Conservation (phyloP, 2,113 vertebrate species). For the Poeciliopsis turrubarensis region DNA sequence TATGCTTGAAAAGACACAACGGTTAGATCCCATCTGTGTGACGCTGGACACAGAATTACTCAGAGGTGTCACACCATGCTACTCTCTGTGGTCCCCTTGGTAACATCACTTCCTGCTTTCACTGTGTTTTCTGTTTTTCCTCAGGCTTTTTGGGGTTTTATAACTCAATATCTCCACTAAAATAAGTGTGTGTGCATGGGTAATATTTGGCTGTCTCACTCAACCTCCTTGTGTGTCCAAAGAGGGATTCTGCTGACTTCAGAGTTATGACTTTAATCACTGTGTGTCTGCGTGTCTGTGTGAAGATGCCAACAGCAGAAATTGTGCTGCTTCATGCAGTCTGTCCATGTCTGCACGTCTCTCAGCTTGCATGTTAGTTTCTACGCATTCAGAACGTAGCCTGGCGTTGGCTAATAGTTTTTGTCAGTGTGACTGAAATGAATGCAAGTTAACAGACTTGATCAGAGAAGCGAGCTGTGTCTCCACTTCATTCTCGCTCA, state of each 20-base stretch:
- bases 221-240: constrained; percentile 56
- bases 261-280: constrained; percentile 55
- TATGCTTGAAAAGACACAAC: too few relatives aligned
- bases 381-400: constrained; percentile 5
- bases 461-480: too few relatives aligned
- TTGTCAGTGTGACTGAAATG: constrained; percentile 66
- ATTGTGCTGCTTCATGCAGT: constrained; percentile 15
- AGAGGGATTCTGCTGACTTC: constrained; percentile 65
- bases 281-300: background rate
- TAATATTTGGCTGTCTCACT: constrained; percentile 54
- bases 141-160: constrained; percentile 19
- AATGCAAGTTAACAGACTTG: constrained; percentile 10
- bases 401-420: constrained; percentile 44
- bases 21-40: background rate
- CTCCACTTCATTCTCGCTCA: too few relatives aligned
- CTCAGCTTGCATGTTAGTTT: background rate
- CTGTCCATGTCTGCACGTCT: constrained; percentile 38
- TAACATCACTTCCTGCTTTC: constrained; percentile 24
- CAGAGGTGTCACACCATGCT: background rate
- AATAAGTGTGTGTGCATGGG: constrained; percentile 18
- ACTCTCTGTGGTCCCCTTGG: constrained; percentile 12
- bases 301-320: constrained; percentile 9
- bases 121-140: constrained; percentile 11
- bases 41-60: background rate
- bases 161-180: constrained; percentile 40